Percentiles rank a stretch among this genome's conserved stretches.
phyloP scores from a whole-genome alignment of 2,797 vertebrate species.

The Pangasius krempfi region DNA sequence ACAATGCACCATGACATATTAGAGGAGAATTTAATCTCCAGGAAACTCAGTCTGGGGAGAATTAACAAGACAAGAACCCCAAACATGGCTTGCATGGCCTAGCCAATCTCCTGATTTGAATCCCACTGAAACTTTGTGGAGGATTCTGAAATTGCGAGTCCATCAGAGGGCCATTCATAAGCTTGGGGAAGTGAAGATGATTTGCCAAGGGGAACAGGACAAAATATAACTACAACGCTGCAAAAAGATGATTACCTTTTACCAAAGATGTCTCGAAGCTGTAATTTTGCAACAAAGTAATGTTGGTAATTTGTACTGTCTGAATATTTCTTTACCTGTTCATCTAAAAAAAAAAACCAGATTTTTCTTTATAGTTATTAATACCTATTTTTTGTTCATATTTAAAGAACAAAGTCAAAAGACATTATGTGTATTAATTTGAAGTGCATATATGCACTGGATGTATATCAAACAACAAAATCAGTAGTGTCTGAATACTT shows the following conservation, averaged over 20 bases:
- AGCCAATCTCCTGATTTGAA: not conserved
- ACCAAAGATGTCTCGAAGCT: not conserved
- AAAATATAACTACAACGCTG: not conserved
- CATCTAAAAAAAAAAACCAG: no score
- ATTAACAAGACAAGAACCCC: not conserved
- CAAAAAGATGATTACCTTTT: not conserved
- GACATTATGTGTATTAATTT: no score
- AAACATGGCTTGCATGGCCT: not conserved
- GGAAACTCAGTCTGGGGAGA: not conserved
- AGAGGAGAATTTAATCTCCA: not conserved
- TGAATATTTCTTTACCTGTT: not conserved
- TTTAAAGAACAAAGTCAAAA: not conserved
- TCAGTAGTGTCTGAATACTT: not conserved
- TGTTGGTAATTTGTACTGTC: not conserved
- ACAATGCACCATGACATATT: not conserved
- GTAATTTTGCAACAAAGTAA: not conserved
- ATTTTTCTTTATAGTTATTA: not conserved
- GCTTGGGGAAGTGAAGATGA: not conserved
- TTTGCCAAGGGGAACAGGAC: not conserved
- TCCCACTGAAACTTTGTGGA: not conserved
- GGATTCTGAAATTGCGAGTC: not conserved
- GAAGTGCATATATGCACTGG: not conserved
- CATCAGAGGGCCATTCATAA: not conserved
- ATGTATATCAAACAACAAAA: not conserved
- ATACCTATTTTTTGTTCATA: not conserved